Evolutionary conservation across 30 jellyfish, hydroid and myxozoan species (phyloP).

Genomic region (Cassiopea xamachana): DNA sequence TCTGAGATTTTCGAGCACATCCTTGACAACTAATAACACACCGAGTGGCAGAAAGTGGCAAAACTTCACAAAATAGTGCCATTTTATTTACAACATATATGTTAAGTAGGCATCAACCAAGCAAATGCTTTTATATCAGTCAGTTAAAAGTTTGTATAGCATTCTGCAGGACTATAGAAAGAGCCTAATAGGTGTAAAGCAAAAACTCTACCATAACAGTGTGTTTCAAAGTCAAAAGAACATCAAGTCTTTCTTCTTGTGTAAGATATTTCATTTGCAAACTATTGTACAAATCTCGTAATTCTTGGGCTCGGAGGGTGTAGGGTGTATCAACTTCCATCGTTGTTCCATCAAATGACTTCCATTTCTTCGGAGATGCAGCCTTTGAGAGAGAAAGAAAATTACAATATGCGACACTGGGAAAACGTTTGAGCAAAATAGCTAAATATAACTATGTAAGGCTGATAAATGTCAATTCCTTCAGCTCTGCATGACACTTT

Average conservation of each 20-base stretch:
- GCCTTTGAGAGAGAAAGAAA: conserved; percentile 67
- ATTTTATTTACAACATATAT: too few relatives aligned
- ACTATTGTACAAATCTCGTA: conserved; percentile 90
- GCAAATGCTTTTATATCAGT: too few relatives aligned
- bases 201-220: conserved; percentile 73
- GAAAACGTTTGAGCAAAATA: too few relatives aligned
- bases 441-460: too few relatives aligned
- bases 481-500: too few relatives aligned
- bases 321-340: conserved; percentile 88
- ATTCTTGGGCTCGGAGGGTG: conserved; percentile 90
- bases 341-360: conserved; percentile 84
- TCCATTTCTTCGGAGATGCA: conserved; percentile 87
- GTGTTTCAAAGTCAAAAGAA: conserved; percentile 79
- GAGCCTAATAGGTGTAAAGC: background rate
- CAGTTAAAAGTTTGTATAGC: background rate
- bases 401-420: background rate
- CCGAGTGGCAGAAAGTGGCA: too few relatives aligned
- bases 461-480: too few relatives aligned
- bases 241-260: conserved; percentile 94
- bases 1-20: too few relatives aligned
- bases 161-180: background rate
- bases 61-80: too few relatives aligned
- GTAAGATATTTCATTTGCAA: conserved; percentile 87
- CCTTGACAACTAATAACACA: too few relatives aligned
- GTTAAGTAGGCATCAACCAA: too few relatives aligned